phyloP scores from a whole-genome alignment of 2,113 vertebrate species.

The Coptodon bakossiorum region DNA sequence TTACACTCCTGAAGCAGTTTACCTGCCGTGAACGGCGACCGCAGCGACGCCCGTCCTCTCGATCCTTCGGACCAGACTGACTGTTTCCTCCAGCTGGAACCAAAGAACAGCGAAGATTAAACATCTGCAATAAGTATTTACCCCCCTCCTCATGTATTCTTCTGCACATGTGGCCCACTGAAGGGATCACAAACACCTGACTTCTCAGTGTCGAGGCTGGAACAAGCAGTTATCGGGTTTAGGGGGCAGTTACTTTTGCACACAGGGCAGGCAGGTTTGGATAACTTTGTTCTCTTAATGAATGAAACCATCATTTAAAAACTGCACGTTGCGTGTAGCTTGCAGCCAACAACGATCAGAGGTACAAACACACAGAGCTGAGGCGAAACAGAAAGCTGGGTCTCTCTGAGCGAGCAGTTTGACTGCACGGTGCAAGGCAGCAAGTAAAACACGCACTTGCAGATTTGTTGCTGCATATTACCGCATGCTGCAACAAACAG shows the following conservation, averaged over 20 bases:
- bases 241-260: background rate
- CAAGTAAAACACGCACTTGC: background rate
- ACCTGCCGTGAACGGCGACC: slow-evolving; percentile 94
- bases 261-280: background rate
- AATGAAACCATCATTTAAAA: background rate
- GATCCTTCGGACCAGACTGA: slow-evolving; percentile 84
- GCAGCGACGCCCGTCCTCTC: slow-evolving; percentile 89
- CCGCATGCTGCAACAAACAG: background rate
- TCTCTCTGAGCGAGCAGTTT: background rate
- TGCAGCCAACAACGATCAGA: background rate
- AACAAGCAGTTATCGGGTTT: background rate
- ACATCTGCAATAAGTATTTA: fast-evolving
- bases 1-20: background rate
- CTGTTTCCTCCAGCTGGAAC: slow-evolving; percentile 83
- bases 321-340: background rate
- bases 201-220: background rate
- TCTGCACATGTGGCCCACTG: fast-evolving
- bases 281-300: background rate
- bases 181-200: fast-evolving
- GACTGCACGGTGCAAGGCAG: background rate
- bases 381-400: background rate
- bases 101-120: background rate
- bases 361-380: background rate
- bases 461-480: background rate
- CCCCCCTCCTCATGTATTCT: background rate